These are phyloP conservation scores for Coenonympha arcania DNA, from an alignment of 2,888 invertebrate species.

Conservation along the genomic window DNA sequence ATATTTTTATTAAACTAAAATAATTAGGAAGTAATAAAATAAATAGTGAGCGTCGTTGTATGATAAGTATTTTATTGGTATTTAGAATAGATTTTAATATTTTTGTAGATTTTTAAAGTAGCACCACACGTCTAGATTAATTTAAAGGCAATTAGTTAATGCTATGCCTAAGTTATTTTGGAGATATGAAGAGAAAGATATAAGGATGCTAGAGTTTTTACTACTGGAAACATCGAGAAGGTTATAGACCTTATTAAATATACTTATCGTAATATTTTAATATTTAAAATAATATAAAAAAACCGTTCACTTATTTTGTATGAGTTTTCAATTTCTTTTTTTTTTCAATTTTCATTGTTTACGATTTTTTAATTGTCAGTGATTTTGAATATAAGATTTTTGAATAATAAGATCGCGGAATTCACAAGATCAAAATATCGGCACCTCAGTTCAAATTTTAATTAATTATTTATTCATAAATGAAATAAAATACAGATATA, in stretches of 20 bases:
- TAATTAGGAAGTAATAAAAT: not conserved
- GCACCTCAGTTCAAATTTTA: too few relatives aligned
- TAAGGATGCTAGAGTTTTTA: constrained; percentile 24
- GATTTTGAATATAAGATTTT: too few relatives aligned
- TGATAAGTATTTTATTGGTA: not conserved
- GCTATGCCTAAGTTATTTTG: constrained; percentile 1
- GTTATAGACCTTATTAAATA: constrained; percentile 28
- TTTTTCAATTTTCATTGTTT: too few relatives aligned
- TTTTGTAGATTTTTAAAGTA: constrained; percentile 38
- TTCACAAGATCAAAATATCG: too few relatives aligned
- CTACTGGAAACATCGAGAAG: constrained; percentile 38
- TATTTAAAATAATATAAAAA: too few relatives aligned
- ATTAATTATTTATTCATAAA: too few relatives aligned
- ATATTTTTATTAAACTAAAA: not conserved
- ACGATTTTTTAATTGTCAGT: too few relatives aligned
- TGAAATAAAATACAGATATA: too few relatives aligned
- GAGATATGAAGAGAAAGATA: constrained; percentile 35
- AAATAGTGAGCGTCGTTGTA: not conserved
- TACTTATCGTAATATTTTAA: constrained; percentile 16
- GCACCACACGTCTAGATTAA: constrained; percentile 58
- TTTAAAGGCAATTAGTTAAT: constrained; percentile 25
- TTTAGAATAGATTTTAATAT: constrained; percentile 1
- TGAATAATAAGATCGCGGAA: too few relatives aligned
- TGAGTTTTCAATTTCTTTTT: too few relatives aligned
- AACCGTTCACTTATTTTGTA: too few relatives aligned